These are phyloP conservation scores for Phanerotoma sp. DNA, from an alignment of 2,888 invertebrate species.

Conservation along the genomic window DNA sequence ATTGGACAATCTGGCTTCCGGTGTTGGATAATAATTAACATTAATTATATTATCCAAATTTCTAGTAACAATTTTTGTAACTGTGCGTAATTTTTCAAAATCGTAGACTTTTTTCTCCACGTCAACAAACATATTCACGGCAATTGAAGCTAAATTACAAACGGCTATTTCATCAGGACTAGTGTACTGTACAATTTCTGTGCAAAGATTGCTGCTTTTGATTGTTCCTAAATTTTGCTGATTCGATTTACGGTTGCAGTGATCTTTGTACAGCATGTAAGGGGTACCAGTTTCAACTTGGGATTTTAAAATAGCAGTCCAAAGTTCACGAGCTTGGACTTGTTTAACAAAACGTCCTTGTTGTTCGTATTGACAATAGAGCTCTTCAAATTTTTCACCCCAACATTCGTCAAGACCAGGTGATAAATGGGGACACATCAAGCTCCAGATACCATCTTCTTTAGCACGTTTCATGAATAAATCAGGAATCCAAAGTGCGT, in stretches of 20 bases:
- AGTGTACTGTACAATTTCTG: conserved; percentile 96
- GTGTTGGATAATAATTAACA: conserved; percentile 92
- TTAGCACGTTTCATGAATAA: conserved; percentile 96
- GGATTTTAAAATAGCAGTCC: conserved; percentile 92
- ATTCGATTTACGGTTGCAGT: conserved; percentile 96
- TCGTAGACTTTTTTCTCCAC: conserved; percentile 76
- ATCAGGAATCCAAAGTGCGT: conserved; percentile 97
- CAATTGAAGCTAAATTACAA: conserved; percentile 96
- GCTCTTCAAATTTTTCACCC: conserved; percentile 90
- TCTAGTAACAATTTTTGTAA: conserved; percentile 83
- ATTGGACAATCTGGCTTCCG: conserved; percentile 86
- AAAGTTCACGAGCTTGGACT: conserved; percentile 82
- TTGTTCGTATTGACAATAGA: conserved; percentile 87
- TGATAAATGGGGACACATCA: conserved; percentile 96
- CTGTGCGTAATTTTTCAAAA: conserved; percentile 81
- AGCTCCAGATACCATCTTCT: conserved; percentile 81
- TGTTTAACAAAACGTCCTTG: conserved; percentile 70
- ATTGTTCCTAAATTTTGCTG: conserved; percentile 98
- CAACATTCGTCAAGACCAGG: conserved; percentile 90
- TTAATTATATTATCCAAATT: conserved; percentile 98
- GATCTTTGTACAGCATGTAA: conserved; percentile 95
- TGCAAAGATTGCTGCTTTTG: conserved; percentile 96
- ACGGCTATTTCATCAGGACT: conserved; percentile 93
- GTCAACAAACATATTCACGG: conserved; percentile 91
- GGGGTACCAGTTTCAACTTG: conserved; percentile 99